Percentiles rank a stretch among this genome's conserved stretches.
phyloP scores from a whole-genome alignment of 2,113 vertebrate genomes.

The Oceanites oceanicus region DNA sequence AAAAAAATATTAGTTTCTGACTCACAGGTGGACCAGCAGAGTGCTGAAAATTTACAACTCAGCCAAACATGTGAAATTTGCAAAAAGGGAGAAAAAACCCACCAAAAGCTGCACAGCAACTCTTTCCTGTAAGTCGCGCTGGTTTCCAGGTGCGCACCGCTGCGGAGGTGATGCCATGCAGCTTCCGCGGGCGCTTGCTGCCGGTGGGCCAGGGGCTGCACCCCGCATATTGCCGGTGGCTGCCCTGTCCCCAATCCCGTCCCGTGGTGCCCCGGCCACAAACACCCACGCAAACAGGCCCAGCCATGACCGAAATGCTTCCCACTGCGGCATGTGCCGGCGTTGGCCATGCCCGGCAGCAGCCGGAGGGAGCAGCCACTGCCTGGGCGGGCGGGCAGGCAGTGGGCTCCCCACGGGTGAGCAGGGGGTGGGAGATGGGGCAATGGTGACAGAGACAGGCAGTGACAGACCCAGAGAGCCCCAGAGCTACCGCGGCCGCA shows the following conservation, averaged over 20 bases:
- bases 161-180: background rate
- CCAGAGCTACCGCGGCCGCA: background rate
- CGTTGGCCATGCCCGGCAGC: conserved; percentile 51
- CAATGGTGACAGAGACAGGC: background rate
- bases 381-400: conserved; percentile 65
- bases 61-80: background rate
- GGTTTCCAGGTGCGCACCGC: accelerated
- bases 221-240: background rate
- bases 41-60: background rate
- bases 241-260: background rate
- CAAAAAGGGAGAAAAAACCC: background rate
- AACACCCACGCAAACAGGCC: accelerated
- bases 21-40: too few species aligned
- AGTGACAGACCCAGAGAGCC: background rate
- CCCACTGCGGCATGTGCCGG: conserved; percentile 82
- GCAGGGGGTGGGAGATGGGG: background rate
- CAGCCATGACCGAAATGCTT: background rate
- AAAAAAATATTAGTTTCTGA: background rate
- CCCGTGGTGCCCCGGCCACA: background rate
- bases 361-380: conserved; percentile 69
- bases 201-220: background rate
- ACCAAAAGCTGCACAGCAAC: background rate
- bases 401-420: conserved; percentile 32
- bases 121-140: background rate
- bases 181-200: background rate